Percentiles rank a stretch among this genome's conserved stretches.
These are phyloP conservation scores for Spisula solida DNA, from an alignment of 2,888 invertebrate species.

Conservation along the genomic window DNA sequence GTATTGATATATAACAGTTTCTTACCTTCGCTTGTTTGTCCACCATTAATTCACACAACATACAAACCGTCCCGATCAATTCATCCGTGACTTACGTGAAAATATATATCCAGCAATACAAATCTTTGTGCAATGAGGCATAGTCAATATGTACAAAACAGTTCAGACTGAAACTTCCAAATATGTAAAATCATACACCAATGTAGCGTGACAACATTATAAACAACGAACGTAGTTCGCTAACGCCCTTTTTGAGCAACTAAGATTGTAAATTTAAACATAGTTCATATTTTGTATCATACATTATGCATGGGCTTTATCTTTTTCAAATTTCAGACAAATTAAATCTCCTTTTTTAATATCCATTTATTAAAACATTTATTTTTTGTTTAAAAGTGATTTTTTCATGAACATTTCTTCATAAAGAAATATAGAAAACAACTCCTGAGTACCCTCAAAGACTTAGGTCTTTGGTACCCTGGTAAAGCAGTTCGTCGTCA, in stretches of 20 bases:
- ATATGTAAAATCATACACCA: neutral
- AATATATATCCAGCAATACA: neutral
- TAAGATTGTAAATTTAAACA: too few species aligned
- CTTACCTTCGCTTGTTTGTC: neutral
- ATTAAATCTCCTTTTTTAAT: too few species aligned
- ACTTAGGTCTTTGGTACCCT: too few species aligned
- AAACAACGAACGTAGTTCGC: neutral
- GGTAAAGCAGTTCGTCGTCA: too few species aligned
- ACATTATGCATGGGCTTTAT: too few species aligned
- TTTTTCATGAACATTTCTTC: too few species aligned
- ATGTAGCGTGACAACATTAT: neutral
- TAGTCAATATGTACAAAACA: neutral
- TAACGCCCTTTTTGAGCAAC: neutral
- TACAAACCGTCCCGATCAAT: neutral
- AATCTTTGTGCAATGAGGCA: neutral
- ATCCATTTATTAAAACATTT: too few species aligned
- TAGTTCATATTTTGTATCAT: too few species aligned
- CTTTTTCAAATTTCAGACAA: too few species aligned
- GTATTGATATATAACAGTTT: neutral
- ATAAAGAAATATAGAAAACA: too few species aligned
- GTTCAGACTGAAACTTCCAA: neutral
- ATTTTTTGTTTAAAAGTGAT: too few species aligned
- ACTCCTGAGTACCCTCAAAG: too few species aligned
- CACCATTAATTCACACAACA: constrained; percentile 4
- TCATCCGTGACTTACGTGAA: constrained; percentile 3